Evolutionary conservation across 2,888 invertebrate species (phyloP).

Genomic region (Catocala fraxini): DNA sequence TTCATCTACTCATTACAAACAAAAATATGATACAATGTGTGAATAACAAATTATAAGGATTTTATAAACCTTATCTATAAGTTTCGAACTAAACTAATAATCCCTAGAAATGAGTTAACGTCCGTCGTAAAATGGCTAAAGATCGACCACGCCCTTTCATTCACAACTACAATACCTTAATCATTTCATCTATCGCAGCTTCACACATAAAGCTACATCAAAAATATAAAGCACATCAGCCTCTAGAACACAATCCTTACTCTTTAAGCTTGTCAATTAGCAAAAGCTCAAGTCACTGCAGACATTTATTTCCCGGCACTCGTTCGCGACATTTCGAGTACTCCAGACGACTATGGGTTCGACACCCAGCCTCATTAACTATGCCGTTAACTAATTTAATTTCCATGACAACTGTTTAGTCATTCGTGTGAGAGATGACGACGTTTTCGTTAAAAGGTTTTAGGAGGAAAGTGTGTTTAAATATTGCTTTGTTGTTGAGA

Average conservation of each 20-base stretch:
- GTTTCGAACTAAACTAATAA: no score
- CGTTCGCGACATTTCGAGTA: conserved; percentile 59
- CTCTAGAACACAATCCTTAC: conserved; percentile 12
- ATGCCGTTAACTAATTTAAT: conserved; percentile 46
- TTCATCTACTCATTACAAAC: no score
- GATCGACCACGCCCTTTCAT: no score
- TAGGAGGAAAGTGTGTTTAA: neutral
- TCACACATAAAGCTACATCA: neutral
- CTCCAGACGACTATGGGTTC: conserved; percentile 46
- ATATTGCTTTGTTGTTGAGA: no score
- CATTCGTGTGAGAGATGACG: conserved; percentile 15
- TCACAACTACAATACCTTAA: no score
- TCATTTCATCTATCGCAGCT: neutral
- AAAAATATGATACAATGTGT: no score
- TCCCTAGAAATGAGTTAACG: no score
- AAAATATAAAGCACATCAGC: conserved; percentile 4
- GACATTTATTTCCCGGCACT: conserved; percentile 64
- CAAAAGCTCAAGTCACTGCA: conserved; percentile 67
- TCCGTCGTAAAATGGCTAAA: no score
- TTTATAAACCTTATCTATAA: no score
- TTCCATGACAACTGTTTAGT: conserved; percentile 39
- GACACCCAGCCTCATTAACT: conserved; percentile 51
- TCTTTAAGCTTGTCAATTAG: conserved; percentile 59
- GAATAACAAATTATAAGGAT: no score
- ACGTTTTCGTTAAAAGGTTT: conserved; percentile 15